Conservation (phyloP, 2,113 vertebrate genomes). For the Elaphurus davidianus region DNA sequence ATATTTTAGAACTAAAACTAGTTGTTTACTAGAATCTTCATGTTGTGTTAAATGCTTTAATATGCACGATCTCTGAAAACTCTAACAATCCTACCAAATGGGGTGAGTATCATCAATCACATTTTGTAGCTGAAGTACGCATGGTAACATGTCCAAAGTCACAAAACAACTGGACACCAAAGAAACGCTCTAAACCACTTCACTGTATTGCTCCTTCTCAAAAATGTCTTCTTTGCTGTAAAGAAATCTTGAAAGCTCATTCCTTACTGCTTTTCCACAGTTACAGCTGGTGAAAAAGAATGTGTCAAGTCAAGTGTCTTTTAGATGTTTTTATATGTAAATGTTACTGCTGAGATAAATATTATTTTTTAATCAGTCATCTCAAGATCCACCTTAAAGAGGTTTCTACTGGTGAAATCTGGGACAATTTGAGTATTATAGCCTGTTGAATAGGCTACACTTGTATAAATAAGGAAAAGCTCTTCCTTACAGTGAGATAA, state of each 20-base stretch:
- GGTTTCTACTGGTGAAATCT: background rate
- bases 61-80: background rate
- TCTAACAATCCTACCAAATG: background rate
- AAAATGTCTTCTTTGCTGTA: background rate
- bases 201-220: background rate
- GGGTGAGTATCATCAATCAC: background rate
- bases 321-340: background rate
- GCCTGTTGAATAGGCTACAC: background rate
- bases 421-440: background rate
- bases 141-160: background rate
- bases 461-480: background rate
- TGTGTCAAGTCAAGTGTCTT: background rate
- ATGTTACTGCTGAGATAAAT: background rate
- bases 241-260: background rate
- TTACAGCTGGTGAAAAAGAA: background rate
- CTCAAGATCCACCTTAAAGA: background rate
- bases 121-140: background rate
- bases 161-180: background rate
- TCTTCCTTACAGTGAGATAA: background rate
- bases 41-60: background rate
- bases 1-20: background rate
- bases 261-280: background rate
- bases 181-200: background rate
- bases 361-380: background rate
- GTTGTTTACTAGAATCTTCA: background rate